Evolutionary conservation across 2,797 vertebrate species (phyloP).

Genomic region (Pachyuromys duprasi): DNA sequence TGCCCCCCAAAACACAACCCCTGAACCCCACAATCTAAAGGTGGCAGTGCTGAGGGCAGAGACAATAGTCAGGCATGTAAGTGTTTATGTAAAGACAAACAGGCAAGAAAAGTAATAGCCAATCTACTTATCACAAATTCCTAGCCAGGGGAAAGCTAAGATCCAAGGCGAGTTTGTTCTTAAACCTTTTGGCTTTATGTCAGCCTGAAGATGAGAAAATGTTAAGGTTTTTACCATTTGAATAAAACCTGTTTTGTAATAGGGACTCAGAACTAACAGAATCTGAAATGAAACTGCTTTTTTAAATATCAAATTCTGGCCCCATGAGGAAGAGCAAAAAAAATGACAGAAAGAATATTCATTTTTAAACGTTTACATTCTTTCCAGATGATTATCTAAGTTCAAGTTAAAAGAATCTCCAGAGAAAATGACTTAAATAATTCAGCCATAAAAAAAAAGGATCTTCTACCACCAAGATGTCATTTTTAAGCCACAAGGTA

Average conservation of each 20-base stretch:
- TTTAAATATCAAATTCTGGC: slow-evolving; percentile 54
- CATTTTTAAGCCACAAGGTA: slow-evolving; percentile 81
- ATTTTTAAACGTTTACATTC: slow-evolving; percentile 28
- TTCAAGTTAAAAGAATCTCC: slow-evolving; percentile 61
- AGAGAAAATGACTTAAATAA: slow-evolving; percentile 77
- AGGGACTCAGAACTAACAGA: slow-evolving; percentile 41
- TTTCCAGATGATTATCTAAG: slow-evolving; percentile 42
- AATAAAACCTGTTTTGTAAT: slow-evolving; percentile 43
- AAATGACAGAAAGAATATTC: background rate
- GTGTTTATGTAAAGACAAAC: slow-evolving; percentile 16
- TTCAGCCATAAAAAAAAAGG: slow-evolving; percentile 76
- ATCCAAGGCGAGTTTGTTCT: background rate
- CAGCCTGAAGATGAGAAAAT: background rate
- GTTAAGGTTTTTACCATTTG: slow-evolving; percentile 40
- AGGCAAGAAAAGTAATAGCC: background rate
- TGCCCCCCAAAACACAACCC: slow-evolving; percentile 6
- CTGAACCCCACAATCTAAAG: background rate
- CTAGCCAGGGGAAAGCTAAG: background rate
- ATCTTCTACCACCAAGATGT: slow-evolving; percentile 68
- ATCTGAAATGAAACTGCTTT: slow-evolving; percentile 30
- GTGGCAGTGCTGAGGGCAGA: background rate
- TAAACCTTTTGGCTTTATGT: slow-evolving; percentile 29
- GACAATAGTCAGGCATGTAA: slow-evolving; percentile 9
- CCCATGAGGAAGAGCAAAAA: background rate
- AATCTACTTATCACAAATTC: slow-evolving; percentile 3